phyloP scores from a whole-genome alignment of 2,797 vertebrate genomes.

The Poliocrania exsul region DNA sequence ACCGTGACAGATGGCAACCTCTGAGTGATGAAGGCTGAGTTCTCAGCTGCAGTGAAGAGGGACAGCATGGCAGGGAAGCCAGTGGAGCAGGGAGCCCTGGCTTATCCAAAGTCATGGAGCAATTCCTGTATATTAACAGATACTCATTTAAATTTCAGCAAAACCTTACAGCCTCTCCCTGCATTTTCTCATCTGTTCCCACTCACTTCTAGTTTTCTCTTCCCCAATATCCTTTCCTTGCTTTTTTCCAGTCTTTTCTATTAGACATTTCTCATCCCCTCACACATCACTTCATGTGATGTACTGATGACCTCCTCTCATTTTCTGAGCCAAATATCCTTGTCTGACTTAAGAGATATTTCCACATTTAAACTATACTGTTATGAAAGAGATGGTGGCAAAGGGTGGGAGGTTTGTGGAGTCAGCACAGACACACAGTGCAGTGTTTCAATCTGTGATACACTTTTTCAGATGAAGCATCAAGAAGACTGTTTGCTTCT shows the following conservation, averaged over 20 bases:
- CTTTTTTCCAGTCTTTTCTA: background rate
- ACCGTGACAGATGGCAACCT: background rate
- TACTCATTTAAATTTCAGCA: background rate
- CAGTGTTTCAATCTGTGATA: background rate
- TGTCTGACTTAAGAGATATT: background rate
- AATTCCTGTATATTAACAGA: background rate
- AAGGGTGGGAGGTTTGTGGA: background rate
- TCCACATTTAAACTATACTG: background rate
- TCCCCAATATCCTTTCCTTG: background rate
- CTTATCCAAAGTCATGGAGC: background rate
- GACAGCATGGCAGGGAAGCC: background rate
- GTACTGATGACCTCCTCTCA: background rate
- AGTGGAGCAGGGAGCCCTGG: background rate
- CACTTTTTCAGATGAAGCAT: background rate
- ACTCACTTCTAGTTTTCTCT: background rate
- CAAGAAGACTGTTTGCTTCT: background rate
- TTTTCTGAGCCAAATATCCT: slow-evolving; percentile 1
- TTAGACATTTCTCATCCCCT: background rate
- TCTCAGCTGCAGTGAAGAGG: background rate
- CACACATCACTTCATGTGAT: background rate
- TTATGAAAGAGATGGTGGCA: background rate
- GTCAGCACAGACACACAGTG: background rate
- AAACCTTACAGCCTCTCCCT: background rate
- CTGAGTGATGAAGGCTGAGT: background rate
- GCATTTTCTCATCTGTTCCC: background rate